Evolutionary conservation across 2,888 invertebrate species (phyloP), one percentile per base, ranked within the genome.

Genomic region (Epistrophella euchroma): DNA sequence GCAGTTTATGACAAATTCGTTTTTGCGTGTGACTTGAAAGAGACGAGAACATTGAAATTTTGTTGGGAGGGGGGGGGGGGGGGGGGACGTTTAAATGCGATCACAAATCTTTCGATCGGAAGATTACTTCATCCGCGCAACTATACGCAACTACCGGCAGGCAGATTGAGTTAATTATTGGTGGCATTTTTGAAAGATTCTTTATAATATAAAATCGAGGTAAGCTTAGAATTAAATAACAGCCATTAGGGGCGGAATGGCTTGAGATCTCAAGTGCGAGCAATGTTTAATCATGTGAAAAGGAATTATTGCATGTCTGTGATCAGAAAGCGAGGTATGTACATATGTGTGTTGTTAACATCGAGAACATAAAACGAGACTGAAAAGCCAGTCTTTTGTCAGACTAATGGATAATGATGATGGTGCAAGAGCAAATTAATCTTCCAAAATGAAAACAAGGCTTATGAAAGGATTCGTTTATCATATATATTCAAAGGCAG

Each of bases 81-180:
- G 11, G 10, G 28, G 55, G 32, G 15, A 43, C 15, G 45, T 32
- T 40, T 71, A 75, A 76, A 81, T 81, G 76, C 81, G 85, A 85
- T 81, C 85, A 85, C 85, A 81, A 85, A 85, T 85, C 85, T 85
- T 62, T 81, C 68, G 85, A 85, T 85, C 81, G 81, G 81, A 81
- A 76, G 72, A 85, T 85, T 73, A 72, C 50, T 76, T 81, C 76
- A 68, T 68, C 73, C 68, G n/a, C n/a, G n/a, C n/a, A 43, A 7
- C 40, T 15, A 7, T 15, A 28, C 1, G 13, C 22, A 68, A 85
- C 81, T 85, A 85, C 85, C 85, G 85, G 85, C 76, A 81, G 85
- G 85, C 81, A 76, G 75, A 76, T 81, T 85, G 85, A 85, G 85
- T 85, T 81, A 81, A 85, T 85, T 85, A 85, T 85, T 85, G 81